Base-by-base conservation (phyloP, 2,888 invertebrate genomes). In the Drosophila aldrichi region DNA sequence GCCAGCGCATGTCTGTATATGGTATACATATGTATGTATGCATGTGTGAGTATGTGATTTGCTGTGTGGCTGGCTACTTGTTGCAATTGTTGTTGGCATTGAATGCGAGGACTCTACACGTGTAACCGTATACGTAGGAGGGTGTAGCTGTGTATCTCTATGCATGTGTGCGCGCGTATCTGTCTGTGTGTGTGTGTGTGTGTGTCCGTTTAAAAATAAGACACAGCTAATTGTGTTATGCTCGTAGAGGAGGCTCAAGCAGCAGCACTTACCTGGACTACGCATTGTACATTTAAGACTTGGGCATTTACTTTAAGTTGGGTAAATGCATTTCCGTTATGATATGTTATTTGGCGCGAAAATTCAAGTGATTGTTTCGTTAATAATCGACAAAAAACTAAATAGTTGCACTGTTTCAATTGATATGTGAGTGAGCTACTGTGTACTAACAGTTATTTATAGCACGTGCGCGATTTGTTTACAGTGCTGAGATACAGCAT, bases 391-490 rank as follows among this genome's bases (percentile, higher is more conserved):
- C 12, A 25, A 4, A 55, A 66, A 46, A 2, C 5, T n/a, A n/a
- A 56, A 44, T 61, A 43, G 44, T 41, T 68, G 43, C 34, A 46
- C 9, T 18, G 40, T n/a, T 40, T 40, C n/a, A 54, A 36, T 52
- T 52, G 36, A 49, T 38, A 32, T 20, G 16, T n/a, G 40, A 6
- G 18, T 25, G 38, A 40, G n/a, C 38, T 54, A 32, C 32, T 18
- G 5, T 18, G 36, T n/a, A 29, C 16, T 29, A 55, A 44, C 55
- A 57, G 60, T 68, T 76, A 79, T 79, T 71, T 79, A 54, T 65
- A 70, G 69, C 63, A 69, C 67, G 68, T 79, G 70, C 59, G 70
- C 55, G 72, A 61, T 70, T 82, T 79, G 70, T 74, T 65, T 74
- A 70, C 74, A 72, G 54, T 70, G 59, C 51, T 36, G 48, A 46